phyloP scores from a whole-genome alignment of 2,797 vertebrate species.

The Zalophus californianus region DNA sequence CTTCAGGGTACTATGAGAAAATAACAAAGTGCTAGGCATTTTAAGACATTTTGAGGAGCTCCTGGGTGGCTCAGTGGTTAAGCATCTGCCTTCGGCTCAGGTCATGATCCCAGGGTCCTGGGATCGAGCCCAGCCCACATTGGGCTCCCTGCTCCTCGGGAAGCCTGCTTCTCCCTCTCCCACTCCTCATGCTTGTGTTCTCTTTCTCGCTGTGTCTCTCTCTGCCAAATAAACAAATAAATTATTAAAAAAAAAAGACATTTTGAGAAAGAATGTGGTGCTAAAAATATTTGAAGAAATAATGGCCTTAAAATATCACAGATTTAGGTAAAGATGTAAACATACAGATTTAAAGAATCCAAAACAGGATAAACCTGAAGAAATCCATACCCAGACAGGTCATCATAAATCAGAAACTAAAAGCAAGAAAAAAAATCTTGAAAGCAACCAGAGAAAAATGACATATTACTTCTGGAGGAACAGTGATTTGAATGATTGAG shows the following conservation, averaged over 20 bases:
- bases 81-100: no score
- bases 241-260: background rate
- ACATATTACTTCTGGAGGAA: background rate
- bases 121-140: no score
- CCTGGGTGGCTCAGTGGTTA: no score
- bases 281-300: slow-evolving; percentile 48
- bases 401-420: slow-evolving; percentile 1
- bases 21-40: background rate
- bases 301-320: background rate
- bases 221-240: no score
- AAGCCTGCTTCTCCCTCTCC: no score
- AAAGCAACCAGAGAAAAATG: slow-evolving; percentile 25
- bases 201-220: no score
- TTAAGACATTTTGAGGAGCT: background rate
- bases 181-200: no score
- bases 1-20: background rate
- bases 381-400: background rate
- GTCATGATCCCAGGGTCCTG: no score
- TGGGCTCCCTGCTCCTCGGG: no score
- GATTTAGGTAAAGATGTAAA: background rate
- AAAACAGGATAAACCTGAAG: background rate
- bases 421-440: background rate
- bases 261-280: background rate
- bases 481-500: background rate
- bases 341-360: slow-evolving; percentile 21